phyloP scores from a whole-genome alignment of 2,113 vertebrate genomes.

The Planiliza haematocheilus region DNA sequence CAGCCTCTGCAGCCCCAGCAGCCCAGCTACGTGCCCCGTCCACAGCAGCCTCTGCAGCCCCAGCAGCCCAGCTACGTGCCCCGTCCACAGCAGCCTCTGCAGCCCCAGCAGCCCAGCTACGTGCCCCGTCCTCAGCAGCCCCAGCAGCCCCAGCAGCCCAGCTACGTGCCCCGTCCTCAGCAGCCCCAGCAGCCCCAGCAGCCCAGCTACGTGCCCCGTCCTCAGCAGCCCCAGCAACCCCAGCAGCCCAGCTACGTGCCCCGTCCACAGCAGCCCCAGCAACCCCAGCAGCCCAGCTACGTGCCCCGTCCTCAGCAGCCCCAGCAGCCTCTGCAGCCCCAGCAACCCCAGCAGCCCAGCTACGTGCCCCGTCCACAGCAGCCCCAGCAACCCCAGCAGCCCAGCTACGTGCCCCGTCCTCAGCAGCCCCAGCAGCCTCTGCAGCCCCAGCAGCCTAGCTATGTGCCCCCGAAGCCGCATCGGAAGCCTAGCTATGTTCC shows the following conservation, averaged over 20 bases:
- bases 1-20: too few relatives aligned
- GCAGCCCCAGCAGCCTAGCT: fast-evolving
- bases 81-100: too few relatives aligned
- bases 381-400: not conserved
- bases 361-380: too few relatives aligned
- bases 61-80: not conserved
- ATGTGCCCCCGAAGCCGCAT: not conserved
- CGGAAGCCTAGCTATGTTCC: fast-evolving
- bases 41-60: too few relatives aligned
- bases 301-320: not conserved
- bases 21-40: too few relatives aligned
- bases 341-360: fast-evolving
- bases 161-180: too few relatives aligned
- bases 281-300: not conserved
- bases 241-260: too few relatives aligned
- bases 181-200: too few relatives aligned
- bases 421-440: fast-evolving
- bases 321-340: not conserved
- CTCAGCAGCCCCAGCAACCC: too few relatives aligned
- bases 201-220: too few relatives aligned
- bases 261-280: not conserved
- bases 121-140: too few relatives aligned
- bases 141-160: too few relatives aligned
- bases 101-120: not conserved
- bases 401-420: not conserved